Percentiles rank a stretch among this genome's conserved stretches.
Evolutionary conservation across 1,140 invertebrate species (phyloP).

Genomic region (Zaprionus vittiger): DNA sequence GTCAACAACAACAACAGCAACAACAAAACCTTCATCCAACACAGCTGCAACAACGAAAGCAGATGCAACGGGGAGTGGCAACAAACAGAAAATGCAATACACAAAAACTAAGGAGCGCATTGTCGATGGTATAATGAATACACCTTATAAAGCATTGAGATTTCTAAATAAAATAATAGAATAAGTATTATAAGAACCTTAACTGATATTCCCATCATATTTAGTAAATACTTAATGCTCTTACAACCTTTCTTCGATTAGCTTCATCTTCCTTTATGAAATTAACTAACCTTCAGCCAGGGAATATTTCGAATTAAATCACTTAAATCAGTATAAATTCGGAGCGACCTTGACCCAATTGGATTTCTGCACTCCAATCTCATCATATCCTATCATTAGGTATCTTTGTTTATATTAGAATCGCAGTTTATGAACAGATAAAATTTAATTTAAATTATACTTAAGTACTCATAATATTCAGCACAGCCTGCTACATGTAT

Average conservation of each 20-base stretch:
- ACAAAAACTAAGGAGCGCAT: conserved; percentile 79
- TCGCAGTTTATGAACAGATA: conserved; percentile 47
- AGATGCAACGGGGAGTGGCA: conserved; percentile 52
- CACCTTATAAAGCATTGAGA: neutral
- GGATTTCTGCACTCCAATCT: neutral
- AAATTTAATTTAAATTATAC: conserved; percentile 59
- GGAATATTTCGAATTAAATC: too few relatives aligned
- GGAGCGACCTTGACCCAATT: conserved; percentile 36
- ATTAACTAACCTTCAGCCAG: too few relatives aligned
- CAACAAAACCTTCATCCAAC: conserved; percentile 37
- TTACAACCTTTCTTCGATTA: too few relatives aligned
- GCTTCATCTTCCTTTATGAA: too few relatives aligned
- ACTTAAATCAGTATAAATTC: neutral
- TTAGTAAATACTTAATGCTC: too few relatives aligned
- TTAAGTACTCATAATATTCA: conserved; percentile 52
- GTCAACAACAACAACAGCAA: conserved; percentile 54
- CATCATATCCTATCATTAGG: conserved; percentile 1
- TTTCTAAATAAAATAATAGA: too few relatives aligned
- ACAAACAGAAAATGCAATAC: conserved; percentile 80
- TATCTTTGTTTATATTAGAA: conserved; percentile 14
- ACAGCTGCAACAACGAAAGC: conserved; percentile 35
- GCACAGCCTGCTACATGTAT: conserved; percentile 18
- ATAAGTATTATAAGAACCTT: too few relatives aligned
- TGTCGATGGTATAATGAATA: conserved; percentile 81
- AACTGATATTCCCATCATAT: too few relatives aligned